Evolutionary conservation across 92 coral and sea anemone genomes (phyloP), one percentile per base, ranked within the genome.

Genomic region (Anthopleura xanthogrammica): DNA sequence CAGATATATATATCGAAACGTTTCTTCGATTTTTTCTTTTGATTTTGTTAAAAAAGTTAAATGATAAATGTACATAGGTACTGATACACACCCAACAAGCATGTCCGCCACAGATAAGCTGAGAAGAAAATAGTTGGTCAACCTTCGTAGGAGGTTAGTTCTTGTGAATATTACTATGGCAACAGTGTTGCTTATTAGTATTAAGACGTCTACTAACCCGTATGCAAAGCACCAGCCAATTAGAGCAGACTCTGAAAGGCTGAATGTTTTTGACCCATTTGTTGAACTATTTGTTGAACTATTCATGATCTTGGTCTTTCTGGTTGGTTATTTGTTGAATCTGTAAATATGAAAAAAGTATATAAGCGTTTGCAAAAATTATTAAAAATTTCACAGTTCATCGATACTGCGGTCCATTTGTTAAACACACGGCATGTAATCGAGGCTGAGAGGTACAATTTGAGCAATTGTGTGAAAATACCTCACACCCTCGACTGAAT

Each of bases 71-170:
- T 83, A 93, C 90, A 93, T 72, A 6, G 97, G 97, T 16, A 91
- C 81, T 39, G 97, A 90, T 36, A 91, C 86, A 11, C 90, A 74
- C 12, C 97, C 97, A 10, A 93, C 93, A 82, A 93, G 79, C 77
- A 93, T 91, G 77, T 93, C 97, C 3, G 97, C 97, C 40, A 93
- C 86, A 16, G 95, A 89, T 10, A 93, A 79, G 40, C 90, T 90
- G 16, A 93, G 78, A 60, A 93, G 86, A 78, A 91, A 93, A 57
- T 89, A 91, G 87, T 93, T 89, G 20, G 97, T 92, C 29, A 94
- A 91, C 56, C 90, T 93, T 68, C 97, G 93, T 77, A 93, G 83
- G 17, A 93, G 83, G 75, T 80, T 93, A 78, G 89, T 85, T 16
- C 85, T 83, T 1, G 90, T 89, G 87, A 93, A 93, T 2, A 93